phyloP scores from a whole-genome alignment of 64 coral and sea anemone genomes.

The Stichodactyla mertensii region DNA sequence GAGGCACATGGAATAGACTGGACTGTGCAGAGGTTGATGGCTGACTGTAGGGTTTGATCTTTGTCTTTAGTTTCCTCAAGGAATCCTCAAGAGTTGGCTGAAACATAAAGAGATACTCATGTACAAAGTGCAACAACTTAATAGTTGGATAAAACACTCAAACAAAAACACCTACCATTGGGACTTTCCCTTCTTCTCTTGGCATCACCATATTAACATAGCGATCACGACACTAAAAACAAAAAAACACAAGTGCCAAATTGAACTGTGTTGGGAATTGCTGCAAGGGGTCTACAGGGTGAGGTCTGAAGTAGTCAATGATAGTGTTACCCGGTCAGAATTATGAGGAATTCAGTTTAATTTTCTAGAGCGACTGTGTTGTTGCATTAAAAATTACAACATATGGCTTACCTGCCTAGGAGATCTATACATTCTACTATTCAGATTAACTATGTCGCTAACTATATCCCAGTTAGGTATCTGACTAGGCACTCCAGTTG shows the following conservation, averaged over 20 bases:
- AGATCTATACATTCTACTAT: conserved; percentile 84
- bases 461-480: conserved; percentile 97
- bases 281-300: too few relatives aligned
- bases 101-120: not conserved
- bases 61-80: conserved; percentile 91
- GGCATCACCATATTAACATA: conserved; percentile 95
- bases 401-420: conserved; percentile 61
- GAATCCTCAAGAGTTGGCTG: conserved; percentile 74
- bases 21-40: conserved; percentile 2
- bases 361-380: too few relatives aligned
- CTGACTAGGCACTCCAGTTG: conserved; percentile 82
- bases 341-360: too few relatives aligned
- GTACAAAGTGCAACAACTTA: too few relatives aligned
- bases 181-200: conserved; percentile 93
- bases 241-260: not conserved
- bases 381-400: too few relatives aligned
- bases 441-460: conserved; percentile 88
- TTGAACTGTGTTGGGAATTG: too few relatives aligned
- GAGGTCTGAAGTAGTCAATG: too few relatives aligned
- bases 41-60: conserved; percentile 65
- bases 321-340: too few relatives aligned
- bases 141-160: too few relatives aligned
- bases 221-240: conserved; percentile 85
- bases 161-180: conserved; percentile 79
- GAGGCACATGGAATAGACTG: not conserved